Evolutionary conservation across 2,888 invertebrate genomes (phyloP).

Genomic region (Rhogogaster chlorosoma): DNA sequence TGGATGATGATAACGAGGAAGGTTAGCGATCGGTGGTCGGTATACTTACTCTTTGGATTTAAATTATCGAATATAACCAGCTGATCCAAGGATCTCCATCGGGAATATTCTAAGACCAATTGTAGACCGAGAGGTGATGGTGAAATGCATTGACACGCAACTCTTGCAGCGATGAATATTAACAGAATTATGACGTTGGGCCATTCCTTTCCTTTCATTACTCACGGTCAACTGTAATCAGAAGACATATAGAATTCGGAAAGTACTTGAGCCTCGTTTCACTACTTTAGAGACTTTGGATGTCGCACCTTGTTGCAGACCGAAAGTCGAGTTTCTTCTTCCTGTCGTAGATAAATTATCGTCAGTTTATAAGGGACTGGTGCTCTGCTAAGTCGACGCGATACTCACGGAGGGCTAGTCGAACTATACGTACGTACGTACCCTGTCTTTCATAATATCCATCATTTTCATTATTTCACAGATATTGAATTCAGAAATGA

Average conservation of each 20-base stretch:
- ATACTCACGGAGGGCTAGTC: neutral
- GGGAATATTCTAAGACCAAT: conserved; percentile 79
- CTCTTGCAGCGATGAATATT: conserved; percentile 23
- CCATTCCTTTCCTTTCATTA: conserved; percentile 41
- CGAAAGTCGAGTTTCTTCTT: neutral
- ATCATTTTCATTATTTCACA: conserved; percentile 43
- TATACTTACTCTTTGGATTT: conserved; percentile 73
- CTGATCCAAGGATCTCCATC: conserved; percentile 81
- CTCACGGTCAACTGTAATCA: conserved; percentile 27
- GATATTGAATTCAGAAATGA: conserved; percentile 4
- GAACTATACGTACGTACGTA: neutral
- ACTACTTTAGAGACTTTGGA: neutral
- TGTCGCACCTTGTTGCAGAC: neutral
- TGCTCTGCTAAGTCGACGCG: neutral
- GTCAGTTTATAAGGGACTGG: neutral
- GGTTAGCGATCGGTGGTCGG: neutral
- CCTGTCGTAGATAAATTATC: neutral
- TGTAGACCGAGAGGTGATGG: conserved; percentile 75
- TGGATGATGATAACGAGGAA: neutral
- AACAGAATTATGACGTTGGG: neutral
- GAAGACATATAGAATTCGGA: neutral
- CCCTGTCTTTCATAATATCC: neutral
- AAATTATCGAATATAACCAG: conserved; percentile 78
- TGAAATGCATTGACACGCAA: conserved; percentile 54
- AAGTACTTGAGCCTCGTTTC: neutral